Evolutionary conservation across 1,140 invertebrate genomes (phyloP), one percentile per base, ranked within the genome.

Genomic region (Hyles euphorbiae): DNA sequence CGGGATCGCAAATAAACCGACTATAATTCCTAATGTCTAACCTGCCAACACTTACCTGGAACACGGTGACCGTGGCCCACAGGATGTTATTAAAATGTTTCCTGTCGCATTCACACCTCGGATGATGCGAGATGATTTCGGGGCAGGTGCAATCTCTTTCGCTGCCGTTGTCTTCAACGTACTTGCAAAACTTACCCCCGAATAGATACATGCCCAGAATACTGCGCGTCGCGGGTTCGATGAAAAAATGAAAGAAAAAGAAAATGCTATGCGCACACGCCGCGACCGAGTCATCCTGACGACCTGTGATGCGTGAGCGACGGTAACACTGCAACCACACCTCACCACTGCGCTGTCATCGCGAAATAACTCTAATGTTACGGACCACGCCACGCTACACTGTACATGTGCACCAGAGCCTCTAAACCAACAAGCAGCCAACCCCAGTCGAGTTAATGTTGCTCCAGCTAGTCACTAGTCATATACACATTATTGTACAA

Each of bases 101-200:
- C 85, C 97, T 93, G 93, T 98, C 96, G 92, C 97, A 98, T 89
- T 95, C 94, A 92, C 97, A 98, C 90, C 94, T 91, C 81, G 95
- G 93, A 90, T 96, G 93, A 83, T 94, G 93, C 85, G 93, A 94
- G 86, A 95, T 91, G 87, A 96, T 95, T 91, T 98, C 96, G 81
- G 93, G 92, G 92, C 97, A 98, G 87, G 94, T 95, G 92, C 98
- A 99, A 90, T 94, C 94, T 80, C 93, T 93, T 90, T 93, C 94
- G 89, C 95, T 93, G 86, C 93, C 93, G 90, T 93, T 93, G 90
- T 95, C 95, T 90, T 98, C 95, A 88, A 93, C 92, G 92, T 94
- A 95, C 94, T 97, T 97, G 95, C 97, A 98, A 97, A 98, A 98
- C 94, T 98, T 98, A 95, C 97, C 97, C 90, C 97, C 97, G 93